Evolutionary conservation across 2,113 vertebrate species (phyloP), one percentile per base, ranked within the genome.

Genomic region (Microtus montanus): DNA sequence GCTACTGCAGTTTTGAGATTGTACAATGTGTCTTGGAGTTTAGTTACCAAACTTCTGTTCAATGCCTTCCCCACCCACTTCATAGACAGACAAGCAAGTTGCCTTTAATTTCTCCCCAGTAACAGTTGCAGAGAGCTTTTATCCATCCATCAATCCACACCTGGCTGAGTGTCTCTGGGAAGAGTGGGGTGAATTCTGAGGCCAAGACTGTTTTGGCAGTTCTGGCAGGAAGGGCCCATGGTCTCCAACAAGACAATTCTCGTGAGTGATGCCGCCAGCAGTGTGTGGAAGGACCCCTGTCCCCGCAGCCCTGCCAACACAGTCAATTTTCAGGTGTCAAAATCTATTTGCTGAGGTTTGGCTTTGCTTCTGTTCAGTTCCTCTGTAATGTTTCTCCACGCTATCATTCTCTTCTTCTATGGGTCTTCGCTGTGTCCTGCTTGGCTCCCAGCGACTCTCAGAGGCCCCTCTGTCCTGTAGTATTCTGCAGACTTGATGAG

Each of bases 261-360:
- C 8, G 41, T 22, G 75, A 17, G 7, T 26, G 15, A 4, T n/a
- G 38, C 63, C 11, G 4, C 19, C 28, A 44, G 54, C n/a, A 35
- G 3, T 3, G 2, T 26, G 49, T 12, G 1, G 30, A 12, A 75
- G 4, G 1, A 1, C 17, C 66, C 2, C 19, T 38, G 58, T 58
- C 58, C 58, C 58, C 6, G 58, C 58, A 58, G 19, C 19, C 19
- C 1, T 0, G 0, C 80, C 88, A 79, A 74, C 61, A 15, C 2
- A 0, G 33, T 64, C 24, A 24, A 22, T 52, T 71, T 92, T 28
- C 54, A 71, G 13, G 49, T 80, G 92, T 80, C 74, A 7, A 13
- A 78, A 41, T 17, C 13, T 22, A 49, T 35, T 35, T 12, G 17
- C 47, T 38, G 52, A 85, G 83, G 28, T 75, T 63, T 13, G 41